Evolutionary conservation across 2,113 vertebrate genomes (phyloP).

Genomic region (Leuciscus idus): DNA sequence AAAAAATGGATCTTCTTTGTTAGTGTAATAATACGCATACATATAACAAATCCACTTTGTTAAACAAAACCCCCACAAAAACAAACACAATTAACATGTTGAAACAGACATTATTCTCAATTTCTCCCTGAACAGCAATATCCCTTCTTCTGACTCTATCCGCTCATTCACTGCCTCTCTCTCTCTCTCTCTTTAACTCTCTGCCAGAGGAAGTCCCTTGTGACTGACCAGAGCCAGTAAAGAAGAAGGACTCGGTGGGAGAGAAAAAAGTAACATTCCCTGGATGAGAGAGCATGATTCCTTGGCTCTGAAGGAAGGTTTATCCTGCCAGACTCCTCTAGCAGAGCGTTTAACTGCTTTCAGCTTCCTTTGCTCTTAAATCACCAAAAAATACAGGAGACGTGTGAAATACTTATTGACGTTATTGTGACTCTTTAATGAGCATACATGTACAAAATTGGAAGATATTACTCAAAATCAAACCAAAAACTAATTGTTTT

Average conservation of each 20-base stretch:
- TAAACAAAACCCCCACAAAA: neutral
- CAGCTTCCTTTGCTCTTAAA: neutral
- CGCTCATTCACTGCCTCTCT: conserved; percentile 1
- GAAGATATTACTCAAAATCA: neutral
- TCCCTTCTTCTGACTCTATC: neutral
- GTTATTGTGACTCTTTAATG: neutral
- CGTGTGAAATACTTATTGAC: neutral
- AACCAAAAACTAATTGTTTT: neutral
- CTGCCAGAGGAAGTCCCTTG: conserved; percentile 53
- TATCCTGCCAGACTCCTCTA: conserved; percentile 21
- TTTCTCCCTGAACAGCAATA: conserved; percentile 13
- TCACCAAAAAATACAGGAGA: neutral
- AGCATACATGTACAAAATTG: neutral
- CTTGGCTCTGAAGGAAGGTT: conserved; percentile 27
- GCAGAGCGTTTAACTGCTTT: neutral
- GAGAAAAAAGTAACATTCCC: conserved; percentile 38
- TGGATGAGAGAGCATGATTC: conserved; percentile 39
- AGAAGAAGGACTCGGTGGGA: conserved; percentile 31
- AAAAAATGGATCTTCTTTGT: neutral
- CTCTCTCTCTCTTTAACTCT: conserved; percentile 2
- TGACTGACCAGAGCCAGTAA: conserved; percentile 27
- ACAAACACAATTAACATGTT: neutral
- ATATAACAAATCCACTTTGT: neutral
- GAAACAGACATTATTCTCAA: conserved; percentile 13
- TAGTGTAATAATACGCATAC: neutral